These are phyloP conservation scores for Mimachlamys varia DNA, from an alignment of 2,888 invertebrate genomes.

Conservation along the genomic window DNA sequence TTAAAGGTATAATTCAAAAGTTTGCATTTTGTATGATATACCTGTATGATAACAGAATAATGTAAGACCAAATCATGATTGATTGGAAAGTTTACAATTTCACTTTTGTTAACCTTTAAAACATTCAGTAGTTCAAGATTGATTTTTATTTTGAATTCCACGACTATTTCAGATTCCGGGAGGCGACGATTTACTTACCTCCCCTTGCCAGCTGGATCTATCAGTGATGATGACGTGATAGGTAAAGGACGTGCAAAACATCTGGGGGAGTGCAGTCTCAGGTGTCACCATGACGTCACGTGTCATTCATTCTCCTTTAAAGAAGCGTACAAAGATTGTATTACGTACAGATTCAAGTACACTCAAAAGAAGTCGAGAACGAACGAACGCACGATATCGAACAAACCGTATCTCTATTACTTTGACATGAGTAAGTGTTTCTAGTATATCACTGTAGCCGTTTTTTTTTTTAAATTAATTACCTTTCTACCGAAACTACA, in stretches of 20 bases:
- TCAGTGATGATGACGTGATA: background rate
- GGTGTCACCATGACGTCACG: background rate
- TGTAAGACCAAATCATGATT: too few species aligned
- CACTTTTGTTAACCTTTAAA: too few species aligned
- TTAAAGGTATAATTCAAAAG: too few species aligned
- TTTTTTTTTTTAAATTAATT: too few species aligned
- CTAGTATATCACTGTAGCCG: too few species aligned
- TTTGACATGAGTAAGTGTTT: constrained; percentile 26
- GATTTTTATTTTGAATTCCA: too few species aligned
- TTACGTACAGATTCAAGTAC: background rate
- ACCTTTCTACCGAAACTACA: too few species aligned
- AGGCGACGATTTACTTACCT: background rate
- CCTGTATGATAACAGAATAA: too few species aligned
- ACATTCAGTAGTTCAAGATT: too few species aligned
- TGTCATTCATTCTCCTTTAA: constrained; percentile 7
- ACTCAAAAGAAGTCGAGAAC: background rate
- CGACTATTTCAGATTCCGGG: background rate
- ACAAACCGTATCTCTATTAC: background rate
- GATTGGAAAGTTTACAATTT: too few species aligned
- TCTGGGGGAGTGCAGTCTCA: background rate
- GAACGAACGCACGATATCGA: background rate
- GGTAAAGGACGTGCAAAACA: background rate
- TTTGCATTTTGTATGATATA: too few species aligned
- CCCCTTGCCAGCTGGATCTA: background rate
- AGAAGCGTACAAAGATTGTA: background rate